Conservation (phyloP, 2,113 vertebrate species). For the Okapia johnstoni region DNA sequence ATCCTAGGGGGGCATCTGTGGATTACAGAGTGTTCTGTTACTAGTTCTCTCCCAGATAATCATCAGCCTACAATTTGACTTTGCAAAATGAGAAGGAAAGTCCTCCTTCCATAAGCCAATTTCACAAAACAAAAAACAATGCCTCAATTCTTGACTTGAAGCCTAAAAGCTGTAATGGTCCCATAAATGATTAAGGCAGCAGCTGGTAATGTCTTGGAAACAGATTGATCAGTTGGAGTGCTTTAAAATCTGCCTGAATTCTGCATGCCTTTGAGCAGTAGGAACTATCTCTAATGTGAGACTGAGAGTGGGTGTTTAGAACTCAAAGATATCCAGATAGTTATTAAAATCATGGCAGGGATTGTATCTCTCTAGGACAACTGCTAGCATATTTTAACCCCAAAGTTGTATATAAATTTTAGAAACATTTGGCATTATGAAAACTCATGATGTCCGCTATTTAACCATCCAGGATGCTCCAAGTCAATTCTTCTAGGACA, state of each 20-base stretch:
- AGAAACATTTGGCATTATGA: not conserved
- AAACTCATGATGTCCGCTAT: not conserved
- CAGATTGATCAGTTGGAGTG: conserved; percentile 64
- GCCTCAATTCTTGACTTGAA: conserved; percentile 47
- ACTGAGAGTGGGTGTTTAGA: not conserved
- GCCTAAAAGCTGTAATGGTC: conserved; percentile 41
- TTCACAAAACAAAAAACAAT: conserved; percentile 52
- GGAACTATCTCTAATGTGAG: conserved; percentile 30
- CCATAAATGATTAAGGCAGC: conserved; percentile 68
- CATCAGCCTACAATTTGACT: conserved; percentile 13
- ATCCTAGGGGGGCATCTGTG: not conserved
- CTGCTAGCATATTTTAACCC: not conserved
- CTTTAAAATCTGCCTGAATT: conserved; percentile 54
- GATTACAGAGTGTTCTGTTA: not conserved
- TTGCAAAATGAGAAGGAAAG: conserved; percentile 43
- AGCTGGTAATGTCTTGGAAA: conserved; percentile 63
- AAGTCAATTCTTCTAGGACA: not conserved
- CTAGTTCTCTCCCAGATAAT: not conserved
- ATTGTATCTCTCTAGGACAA: not conserved
- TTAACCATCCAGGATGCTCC: not conserved
- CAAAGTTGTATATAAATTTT: not conserved
- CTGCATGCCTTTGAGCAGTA: conserved; percentile 33
- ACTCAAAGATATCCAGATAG: conserved; percentile 17
- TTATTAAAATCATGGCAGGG: not conserved
- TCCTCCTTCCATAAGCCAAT: conserved; percentile 6